Evolutionary conservation across 2,113 vertebrate genomes (phyloP), one percentile per base, ranked within the genome.

Genomic region (Pseudopodoces humilis): DNA sequence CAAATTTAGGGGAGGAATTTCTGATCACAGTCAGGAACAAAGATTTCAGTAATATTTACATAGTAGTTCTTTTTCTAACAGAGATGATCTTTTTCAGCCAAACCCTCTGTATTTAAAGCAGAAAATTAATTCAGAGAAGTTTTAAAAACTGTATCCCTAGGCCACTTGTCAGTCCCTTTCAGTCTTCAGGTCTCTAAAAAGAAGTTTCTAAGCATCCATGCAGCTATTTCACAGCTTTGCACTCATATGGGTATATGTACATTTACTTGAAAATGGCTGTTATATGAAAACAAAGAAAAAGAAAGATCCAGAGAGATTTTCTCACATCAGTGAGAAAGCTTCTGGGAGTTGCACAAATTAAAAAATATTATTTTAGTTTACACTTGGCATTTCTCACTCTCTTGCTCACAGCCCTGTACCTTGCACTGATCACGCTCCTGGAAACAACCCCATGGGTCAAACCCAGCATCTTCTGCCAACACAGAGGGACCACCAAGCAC

Each of bases 211-310:
- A 92, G 58, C 27, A 43, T 41, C 41, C 63, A 18, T 9, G 43
- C 21, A 53, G 87, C 55, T 77, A 31, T 70, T 75, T 55, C 78
- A 70, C 47, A 75, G 70, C 67, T 79, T 25, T 46, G 39, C 63
- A 22, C 67, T 50, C 67, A 10, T 0, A 18, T 1, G 50, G n/a
- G 27, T 3, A 10, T 3, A 4, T 1, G 11, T 6, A 43, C 20
- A 3, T 23, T 71, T 21, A 35, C 74, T 24, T 31, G 35, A 78
- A 78, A 74, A 69, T 1, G 9, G 58, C 23, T n/a, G 21, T 13
- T 24, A 3, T 0, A 10, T 3, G 19, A 52, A 25, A 46, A 70
- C 12, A 50, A 30, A 55, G 58, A 35, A 49, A 52, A 55, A 33
- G 13, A 60, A 58, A 87, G 49, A 56, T 33, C 39, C 80, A 76